Evolutionary conservation across 2,888 invertebrate species (phyloP), one percentile per base, ranked within the genome.

Genomic region (Eupithecia tripunctaria): DNA sequence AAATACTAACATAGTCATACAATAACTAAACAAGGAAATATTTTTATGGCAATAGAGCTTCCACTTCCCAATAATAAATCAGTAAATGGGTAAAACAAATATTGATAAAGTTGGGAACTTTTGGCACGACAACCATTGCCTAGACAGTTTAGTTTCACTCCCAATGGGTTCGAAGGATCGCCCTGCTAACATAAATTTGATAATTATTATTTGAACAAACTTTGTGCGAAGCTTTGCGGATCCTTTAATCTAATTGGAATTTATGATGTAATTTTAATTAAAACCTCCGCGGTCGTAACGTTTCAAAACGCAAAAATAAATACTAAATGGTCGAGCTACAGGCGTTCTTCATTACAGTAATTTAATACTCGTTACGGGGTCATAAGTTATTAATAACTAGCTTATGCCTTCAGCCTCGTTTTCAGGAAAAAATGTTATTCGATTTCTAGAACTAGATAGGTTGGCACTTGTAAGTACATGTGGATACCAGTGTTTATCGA

Each of bases 171-270:
- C 70, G 71, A 70, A 38, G 72, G 66, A 78, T 77, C 69, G 71
- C 66, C 68, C 73, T 72, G 79, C 80, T 79, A 77, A 82, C 81
- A 81, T 82, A 80, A 80, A 82, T 84, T 81, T 75, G 75, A 80
- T 84, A 82, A 84, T 85, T 84, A 83, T 85, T 82, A 83, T 85
- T 82, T 78, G 72, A 79, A 81, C 79, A 80, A 84, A 84, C 81
- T 85, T 81, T 68, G 74, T 75, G 79, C 78, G 79, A 81, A 81
- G 78, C 81, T 79, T 72, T 78, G 73, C 71, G 79, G 73, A 79
- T 81, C 80, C 80, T 79, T 75, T 80, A 79, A 81, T 81, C 74
- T 82, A 81, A 83, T 82, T 82, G 73, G 78, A 80, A 82, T 83
- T 82, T 82, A 82, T 79, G 80, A 77, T 74, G 79, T 79, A 67